Percentiles rank a stretch among this genome's conserved stretches.
Evolutionary conservation across 2,797 vertebrate genomes (phyloP).

Genomic region (Phalanger gymnotis): DNA sequence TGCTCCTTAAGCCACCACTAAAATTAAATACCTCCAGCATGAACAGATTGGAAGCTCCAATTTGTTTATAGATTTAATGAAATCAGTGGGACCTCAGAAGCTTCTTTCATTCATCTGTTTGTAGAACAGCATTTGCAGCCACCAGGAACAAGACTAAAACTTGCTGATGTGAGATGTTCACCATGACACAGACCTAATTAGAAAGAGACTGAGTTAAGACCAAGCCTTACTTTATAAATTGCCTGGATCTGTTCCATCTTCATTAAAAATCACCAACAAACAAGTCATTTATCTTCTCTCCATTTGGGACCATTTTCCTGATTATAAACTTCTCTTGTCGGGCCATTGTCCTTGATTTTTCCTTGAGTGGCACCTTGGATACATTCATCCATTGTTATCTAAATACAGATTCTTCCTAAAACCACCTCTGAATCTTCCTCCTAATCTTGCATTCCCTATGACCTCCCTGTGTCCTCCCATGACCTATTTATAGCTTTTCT

Average conservation of each 20-base stretch:
- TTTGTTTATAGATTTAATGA: constrained; percentile 35
- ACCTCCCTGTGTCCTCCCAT: neutral
- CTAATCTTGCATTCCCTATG: neutral
- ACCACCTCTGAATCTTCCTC: neutral
- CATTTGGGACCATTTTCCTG: neutral
- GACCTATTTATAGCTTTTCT: neutral
- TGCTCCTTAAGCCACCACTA: constrained; percentile 52
- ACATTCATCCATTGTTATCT: neutral
- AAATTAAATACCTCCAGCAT: constrained; percentile 43
- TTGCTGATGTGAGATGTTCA: constrained; percentile 55
- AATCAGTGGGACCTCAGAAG: neutral
- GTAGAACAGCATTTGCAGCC: constrained; percentile 31
- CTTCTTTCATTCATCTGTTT: constrained; percentile 25
- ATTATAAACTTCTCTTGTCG: neutral
- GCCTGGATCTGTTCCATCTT: neutral
- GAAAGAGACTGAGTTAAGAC: constrained; percentile 36
- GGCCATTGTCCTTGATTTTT: neutral
- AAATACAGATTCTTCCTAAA: neutral
- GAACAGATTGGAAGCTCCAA: constrained; percentile 43
- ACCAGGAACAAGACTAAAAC: constrained; percentile 5
- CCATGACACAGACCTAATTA: constrained; percentile 47
- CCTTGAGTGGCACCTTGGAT: neutral
- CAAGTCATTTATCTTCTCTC: neutral
- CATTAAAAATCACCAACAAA: constrained; percentile 42
- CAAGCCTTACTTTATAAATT: constrained; percentile 22